These are phyloP conservation scores for Petrocephalus schoutedeni DNA, from an alignment of 2,797 vertebrate species.

Conservation along the genomic window DNA sequence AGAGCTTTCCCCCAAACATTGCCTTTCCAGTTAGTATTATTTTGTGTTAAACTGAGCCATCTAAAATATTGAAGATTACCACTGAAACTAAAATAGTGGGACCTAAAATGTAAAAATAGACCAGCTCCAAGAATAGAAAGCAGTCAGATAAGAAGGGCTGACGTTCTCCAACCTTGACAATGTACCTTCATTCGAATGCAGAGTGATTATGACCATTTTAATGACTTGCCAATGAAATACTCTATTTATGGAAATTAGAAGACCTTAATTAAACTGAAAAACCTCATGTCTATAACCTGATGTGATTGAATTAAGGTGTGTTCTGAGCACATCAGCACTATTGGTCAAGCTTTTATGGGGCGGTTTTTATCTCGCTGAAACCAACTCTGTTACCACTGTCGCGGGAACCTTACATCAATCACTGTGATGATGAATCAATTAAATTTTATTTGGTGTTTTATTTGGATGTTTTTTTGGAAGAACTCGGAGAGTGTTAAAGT, in stretches of 20 bases:
- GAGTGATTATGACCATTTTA: slow-evolving; percentile 23
- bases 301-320: slow-evolving; percentile 15
- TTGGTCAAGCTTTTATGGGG: background rate
- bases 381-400: background rate
- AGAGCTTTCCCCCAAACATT: background rate
- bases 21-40: background rate
- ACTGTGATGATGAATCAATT: background rate
- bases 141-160: background rate
- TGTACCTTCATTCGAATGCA: slow-evolving; percentile 1
- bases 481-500: background rate
- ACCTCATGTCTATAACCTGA: slow-evolving; percentile 17
- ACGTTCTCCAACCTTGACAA: slow-evolving; percentile 17
- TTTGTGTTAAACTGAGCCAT: background rate
- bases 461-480: background rate
- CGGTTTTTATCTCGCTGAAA: background rate
- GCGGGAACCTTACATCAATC: background rate
- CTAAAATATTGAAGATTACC: background rate
- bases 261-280: slow-evolving; percentile 19
- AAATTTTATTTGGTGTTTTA: background rate
- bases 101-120: background rate
- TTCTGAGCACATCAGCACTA: background rate
- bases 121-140: background rate
- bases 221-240: slow-evolving; percentile 22
- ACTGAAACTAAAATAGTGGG: background rate
- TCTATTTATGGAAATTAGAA: slow-evolving; percentile 19